Evolutionary conservation across 2,888 invertebrate species (phyloP).

Genomic region (Petrophora chlorosata): DNA sequence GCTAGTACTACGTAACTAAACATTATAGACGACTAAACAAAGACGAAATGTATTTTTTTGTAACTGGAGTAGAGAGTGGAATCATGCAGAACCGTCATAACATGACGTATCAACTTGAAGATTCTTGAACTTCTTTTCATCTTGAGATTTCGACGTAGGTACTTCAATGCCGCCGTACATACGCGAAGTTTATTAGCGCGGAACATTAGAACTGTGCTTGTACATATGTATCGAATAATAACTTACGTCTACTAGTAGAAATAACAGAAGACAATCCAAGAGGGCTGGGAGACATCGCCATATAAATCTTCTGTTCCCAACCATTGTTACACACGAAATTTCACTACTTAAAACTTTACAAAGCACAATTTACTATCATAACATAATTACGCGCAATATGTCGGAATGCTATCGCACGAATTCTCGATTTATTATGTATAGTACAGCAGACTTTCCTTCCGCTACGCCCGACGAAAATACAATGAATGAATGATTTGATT

Average conservation of each 20-base stretch:
- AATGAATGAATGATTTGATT: slow-evolving; percentile 20
- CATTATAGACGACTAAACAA: too few species aligned
- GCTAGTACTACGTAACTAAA: too few species aligned
- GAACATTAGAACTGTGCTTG: slow-evolving; percentile 46
- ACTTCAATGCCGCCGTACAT: slow-evolving; percentile 7
- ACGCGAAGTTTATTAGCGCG: slow-evolving; percentile 43
- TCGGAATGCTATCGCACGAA: slow-evolving; percentile 4
- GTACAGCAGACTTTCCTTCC: slow-evolving; percentile 19
- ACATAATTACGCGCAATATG: slow-evolving; percentile 53
- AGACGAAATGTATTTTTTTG: too few species aligned
- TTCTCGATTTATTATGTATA: slow-evolving; percentile 8
- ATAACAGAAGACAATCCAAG: slow-evolving; percentile 62
- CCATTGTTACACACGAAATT: slow-evolving; percentile 59
- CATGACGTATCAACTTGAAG: slow-evolving; percentile 17
- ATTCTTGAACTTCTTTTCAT: not conserved
- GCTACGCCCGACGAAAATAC: slow-evolving; percentile 27
- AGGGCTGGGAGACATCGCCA: slow-evolving; percentile 58
- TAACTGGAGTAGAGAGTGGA: too few species aligned
- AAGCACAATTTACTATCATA: slow-evolving; percentile 56
- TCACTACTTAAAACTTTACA: slow-evolving; percentile 46
- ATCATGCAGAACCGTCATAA: slow-evolving; percentile 5
- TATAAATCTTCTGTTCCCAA: slow-evolving; percentile 49
- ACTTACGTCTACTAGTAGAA: slow-evolving; percentile 67
- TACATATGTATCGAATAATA: slow-evolving; percentile 33
- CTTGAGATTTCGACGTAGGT: not conserved